These are phyloP conservation scores for Apogon talboti DNA, from an alignment of 2,797 vertebrate genomes.

Conservation along the genomic window DNA sequence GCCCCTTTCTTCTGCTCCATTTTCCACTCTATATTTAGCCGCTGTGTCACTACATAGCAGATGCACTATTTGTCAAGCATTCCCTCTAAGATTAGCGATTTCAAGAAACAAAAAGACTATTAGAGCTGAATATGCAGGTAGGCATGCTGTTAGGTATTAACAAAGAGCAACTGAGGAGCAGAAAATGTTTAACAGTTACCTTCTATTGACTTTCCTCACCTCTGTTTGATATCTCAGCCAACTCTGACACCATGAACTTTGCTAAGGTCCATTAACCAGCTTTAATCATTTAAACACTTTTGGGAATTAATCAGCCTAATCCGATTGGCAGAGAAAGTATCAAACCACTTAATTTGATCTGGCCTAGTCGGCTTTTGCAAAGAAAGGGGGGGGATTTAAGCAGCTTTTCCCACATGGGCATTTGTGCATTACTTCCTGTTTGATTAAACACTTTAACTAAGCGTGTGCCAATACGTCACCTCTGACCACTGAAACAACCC, in stretches of 20 bases:
- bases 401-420: slow-evolving; percentile 65
- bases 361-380: slow-evolving; percentile 67
- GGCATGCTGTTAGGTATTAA: slow-evolving; percentile 4
- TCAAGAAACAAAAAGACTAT: slow-evolving; percentile 46
- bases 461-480: slow-evolving; percentile 31
- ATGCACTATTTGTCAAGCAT: slow-evolving; percentile 65
- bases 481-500: slow-evolving; percentile 33
- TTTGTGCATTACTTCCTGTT: slow-evolving; percentile 67
- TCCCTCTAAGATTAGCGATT: slow-evolving; percentile 45
- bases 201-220: slow-evolving; percentile 45
- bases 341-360: slow-evolving; percentile 83
- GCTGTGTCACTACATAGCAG: slow-evolving; percentile 69
- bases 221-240: slow-evolving; percentile 51
- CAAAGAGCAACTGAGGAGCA: slow-evolving; percentile 15
- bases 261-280: slow-evolving; percentile 72
- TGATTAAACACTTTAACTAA: slow-evolving; percentile 58
- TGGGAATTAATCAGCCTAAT: slow-evolving; percentile 82
- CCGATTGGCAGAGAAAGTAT: slow-evolving; percentile 80
- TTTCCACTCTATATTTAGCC: slow-evolving; percentile 81
- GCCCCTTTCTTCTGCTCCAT: slow-evolving; percentile 78
- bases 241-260: slow-evolving; percentile 67
- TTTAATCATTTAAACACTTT: slow-evolving; percentile 80
- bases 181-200: slow-evolving; percentile 27
- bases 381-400: slow-evolving; percentile 66
- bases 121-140: slow-evolving; percentile 29